Base-by-base conservation (phyloP, 2,113 vertebrate genomes). In the Sula dactylatra region DNA sequence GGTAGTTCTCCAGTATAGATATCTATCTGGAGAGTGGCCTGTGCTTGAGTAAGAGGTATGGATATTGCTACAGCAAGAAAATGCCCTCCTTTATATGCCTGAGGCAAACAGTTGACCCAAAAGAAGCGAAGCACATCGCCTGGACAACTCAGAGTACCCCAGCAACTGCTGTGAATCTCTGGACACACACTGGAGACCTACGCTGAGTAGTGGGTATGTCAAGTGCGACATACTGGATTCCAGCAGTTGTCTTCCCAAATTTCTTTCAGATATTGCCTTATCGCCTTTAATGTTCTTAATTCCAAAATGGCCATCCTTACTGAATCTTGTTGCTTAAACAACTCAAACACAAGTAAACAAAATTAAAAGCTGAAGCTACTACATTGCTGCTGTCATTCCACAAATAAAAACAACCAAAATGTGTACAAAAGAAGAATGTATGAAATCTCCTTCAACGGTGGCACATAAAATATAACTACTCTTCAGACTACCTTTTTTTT, bases 71-170 rank as follows among this genome's bases (percentile, higher is more conserved):
- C 20, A 69, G 42, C 17, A 69, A 84, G 38, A 70, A 52, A 52
- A 74, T 65, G 7, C 8, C 9, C 32, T 64, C 44, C 61, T 50
- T 36, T 54, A 29, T 29, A 25, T 73, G 25, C 42, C 49, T 34
- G 32, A 42, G 26, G 44, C 50, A 62, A 67, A 67, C 32, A 69
- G 29, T 69, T 69, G 50, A 80, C 62, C 49, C 61, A 64, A 52
- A 80, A 49, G 38, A 58, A 71, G 50, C 1, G 3, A 54, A 61
- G 38, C 11, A 15, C 0, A 0, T 58, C 0, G 1, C n/a, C 50
- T 66, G 44, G 31, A 36, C 44, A 29, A 15, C 38, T 64, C 21
- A 14, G 55, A 80, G 55, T 19, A 58, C 31, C 22, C 49, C 13
- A 54, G 16, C 21, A 50, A 50, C 56, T 49, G 22, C 62, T 0